Percentiles rank a stretch among this genome's conserved stretches.
Conservation (phyloP, 2,888 invertebrate species). For the Fragum sueziense region DNA sequence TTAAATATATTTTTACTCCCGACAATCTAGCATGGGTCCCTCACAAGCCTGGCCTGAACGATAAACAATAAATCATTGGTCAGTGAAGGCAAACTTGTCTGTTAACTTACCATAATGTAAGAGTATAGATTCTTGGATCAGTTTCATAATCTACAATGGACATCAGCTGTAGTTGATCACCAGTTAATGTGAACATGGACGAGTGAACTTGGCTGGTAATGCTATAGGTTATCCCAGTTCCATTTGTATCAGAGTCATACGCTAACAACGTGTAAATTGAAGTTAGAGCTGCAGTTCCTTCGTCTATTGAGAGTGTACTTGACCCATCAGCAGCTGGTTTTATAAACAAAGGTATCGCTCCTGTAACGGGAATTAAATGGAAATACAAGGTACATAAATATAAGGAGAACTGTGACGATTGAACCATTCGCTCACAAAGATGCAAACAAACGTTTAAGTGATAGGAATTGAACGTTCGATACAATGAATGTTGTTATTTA, state of each 20-base stretch:
- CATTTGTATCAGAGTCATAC: neutral
- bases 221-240: neutral
- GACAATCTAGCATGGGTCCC: too few species aligned
- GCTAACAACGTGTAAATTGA: conserved; percentile 6
- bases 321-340: conserved; percentile 15
- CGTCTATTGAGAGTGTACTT: conserved; percentile 12
- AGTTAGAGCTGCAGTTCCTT: conserved; percentile 18
- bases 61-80: too few species aligned
- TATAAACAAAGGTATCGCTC: conserved; percentile 33
- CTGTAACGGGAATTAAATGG: too few species aligned
- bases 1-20: too few species aligned
- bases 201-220: neutral
- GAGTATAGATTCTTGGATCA: neutral
- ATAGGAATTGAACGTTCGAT: too few species aligned
- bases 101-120: conserved; percentile 1
- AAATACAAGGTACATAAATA: too few species aligned
- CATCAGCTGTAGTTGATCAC: neutral
- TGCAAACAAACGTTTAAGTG: too few species aligned
- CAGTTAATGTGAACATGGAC: neutral
- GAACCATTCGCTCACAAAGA: too few species aligned
- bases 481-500: too few species aligned
- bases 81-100: too few species aligned
- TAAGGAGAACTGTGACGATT: too few species aligned
- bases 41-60: too few species aligned
- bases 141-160: neutral